Evolutionary conservation across 2,888 invertebrate genomes (phyloP).

Genomic region (Apotomis capreana): DNA sequence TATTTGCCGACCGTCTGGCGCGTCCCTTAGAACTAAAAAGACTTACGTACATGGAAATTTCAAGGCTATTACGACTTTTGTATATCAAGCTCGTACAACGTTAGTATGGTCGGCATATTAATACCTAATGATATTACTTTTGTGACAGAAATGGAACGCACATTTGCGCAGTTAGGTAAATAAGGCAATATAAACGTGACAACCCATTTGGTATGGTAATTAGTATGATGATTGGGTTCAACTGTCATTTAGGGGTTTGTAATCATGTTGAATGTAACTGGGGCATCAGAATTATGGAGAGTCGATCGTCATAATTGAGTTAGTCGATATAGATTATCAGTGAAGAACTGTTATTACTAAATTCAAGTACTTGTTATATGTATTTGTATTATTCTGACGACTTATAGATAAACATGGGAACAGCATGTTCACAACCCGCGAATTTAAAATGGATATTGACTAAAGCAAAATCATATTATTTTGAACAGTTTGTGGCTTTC

Average conservation of each 20-base stretch:
- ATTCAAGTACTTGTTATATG: too few relatives aligned
- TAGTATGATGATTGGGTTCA: conserved; percentile 14
- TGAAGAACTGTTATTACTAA: too few relatives aligned
- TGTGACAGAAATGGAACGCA: conserved; percentile 39
- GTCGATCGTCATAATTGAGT: too few relatives aligned
- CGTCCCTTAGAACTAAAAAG: background rate
- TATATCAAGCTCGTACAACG: background rate
- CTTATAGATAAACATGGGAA: too few relatives aligned
- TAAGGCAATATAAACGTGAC: conserved; percentile 14
- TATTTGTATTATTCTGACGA: too few relatives aligned
- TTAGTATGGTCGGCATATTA: conserved; percentile 45
- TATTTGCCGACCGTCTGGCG: conserved; percentile 41
- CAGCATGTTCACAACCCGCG: too few relatives aligned
- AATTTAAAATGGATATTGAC: too few relatives aligned
- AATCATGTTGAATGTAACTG: background rate
- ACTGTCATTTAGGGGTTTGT: conserved; percentile 10
- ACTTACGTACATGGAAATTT: background rate
- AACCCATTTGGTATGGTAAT: conserved; percentile 28
- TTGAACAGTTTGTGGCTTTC: background rate
- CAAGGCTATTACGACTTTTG: background rate
- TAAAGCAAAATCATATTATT: too few relatives aligned
- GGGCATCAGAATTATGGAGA: too few relatives aligned
- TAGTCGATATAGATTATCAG: too few relatives aligned
- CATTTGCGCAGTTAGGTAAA: conserved; percentile 11
- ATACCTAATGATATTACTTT: conserved; percentile 53